Evolutionary conservation across 2,888 invertebrate species (phyloP), one percentile per base, ranked within the genome.

Genomic region (Agriopis leucophaearia): DNA sequence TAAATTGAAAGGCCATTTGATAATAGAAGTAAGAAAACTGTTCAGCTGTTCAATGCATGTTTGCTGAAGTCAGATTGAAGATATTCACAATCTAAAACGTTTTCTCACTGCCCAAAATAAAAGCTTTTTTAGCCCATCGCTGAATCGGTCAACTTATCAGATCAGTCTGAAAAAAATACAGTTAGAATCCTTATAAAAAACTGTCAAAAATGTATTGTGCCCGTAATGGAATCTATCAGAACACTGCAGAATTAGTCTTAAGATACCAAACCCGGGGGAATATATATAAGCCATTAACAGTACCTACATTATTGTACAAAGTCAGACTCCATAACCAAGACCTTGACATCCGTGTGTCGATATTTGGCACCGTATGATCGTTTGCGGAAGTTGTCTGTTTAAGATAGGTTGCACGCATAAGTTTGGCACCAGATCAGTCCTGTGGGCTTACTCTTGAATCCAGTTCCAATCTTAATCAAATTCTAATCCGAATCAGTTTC

Each of bases 1-100:
- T 44, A 27, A 58, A 63, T 48, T 59, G 63, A 62, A 67, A 58
- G 64, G 54, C 54, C 66, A 55, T 55, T 64, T 68, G 63, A 68
- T 68, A 50, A 59, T 58, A 35, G 15, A 45, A 16, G 35, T 60
- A 38, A 55, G 58, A 64, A 52, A 55, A 54, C 8, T 8, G 38
- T 55, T 50, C 65, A 59, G 42, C 54, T 55, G 54, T 55, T 61
- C 66, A 35, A 40, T 57, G 47, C 56, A 62, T 66, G 66, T 61
- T 27, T 45, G 27, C n/a, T 44, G 42, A 60, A 54, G 58, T 64
- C 62, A 40, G 4, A 44, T 40, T 50, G 9, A 50, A 50, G 44
- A 64, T 54, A 47, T 38, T 38, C 50, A 57, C 27, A 6, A 16
- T 51, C n/a, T 51, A n/a, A n/a, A 54, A 38, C 8, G 13, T 51